Percentiles rank a stretch among this genome's conserved stretches.
phyloP scores from a whole-genome alignment of 2,888 invertebrate species.

The Apamea monoglypha region DNA sequence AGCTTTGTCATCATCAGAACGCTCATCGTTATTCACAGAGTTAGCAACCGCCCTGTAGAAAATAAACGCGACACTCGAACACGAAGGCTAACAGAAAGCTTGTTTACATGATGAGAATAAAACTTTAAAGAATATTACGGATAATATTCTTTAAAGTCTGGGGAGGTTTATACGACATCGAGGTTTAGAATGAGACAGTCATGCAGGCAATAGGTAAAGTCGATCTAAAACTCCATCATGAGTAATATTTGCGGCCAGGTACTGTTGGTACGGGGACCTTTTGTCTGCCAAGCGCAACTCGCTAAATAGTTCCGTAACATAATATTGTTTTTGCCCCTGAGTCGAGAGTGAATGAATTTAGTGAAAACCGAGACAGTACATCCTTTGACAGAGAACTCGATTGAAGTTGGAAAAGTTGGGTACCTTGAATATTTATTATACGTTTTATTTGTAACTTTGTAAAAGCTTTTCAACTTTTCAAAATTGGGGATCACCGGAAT shows the following conservation, averaged over 20 bases:
- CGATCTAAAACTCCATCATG: background rate
- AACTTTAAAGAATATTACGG: background rate
- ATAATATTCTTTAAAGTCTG: too few relatives aligned
- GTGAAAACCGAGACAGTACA: background rate
- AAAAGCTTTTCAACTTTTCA: background rate
- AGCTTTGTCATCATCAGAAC: conserved; percentile 1
- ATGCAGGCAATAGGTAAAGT: too few relatives aligned
- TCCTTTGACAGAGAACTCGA: conserved; percentile 8
- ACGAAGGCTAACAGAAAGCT: conserved; percentile 8
- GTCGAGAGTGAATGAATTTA: background rate
- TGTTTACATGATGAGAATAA: background rate
- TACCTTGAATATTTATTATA: too few relatives aligned
- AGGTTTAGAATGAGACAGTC: background rate
- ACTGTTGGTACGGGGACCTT: background rate
- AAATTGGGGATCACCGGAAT: background rate
- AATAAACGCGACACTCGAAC: conserved; percentile 17
- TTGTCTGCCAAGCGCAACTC: background rate
- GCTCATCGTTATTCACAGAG: background rate
- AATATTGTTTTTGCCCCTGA: background rate
- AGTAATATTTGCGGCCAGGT: background rate
- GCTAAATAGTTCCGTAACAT: background rate
- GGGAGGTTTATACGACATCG: background rate
- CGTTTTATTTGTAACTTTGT: background rate
- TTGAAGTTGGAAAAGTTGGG: conserved; percentile 5
- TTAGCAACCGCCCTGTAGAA: conserved; percentile 1